Percentiles rank a stretch among this genome's conserved stretches.
phyloP scores from a whole-genome alignment of 1,140 invertebrate genomes.

The Piezodorus guildinii region DNA sequence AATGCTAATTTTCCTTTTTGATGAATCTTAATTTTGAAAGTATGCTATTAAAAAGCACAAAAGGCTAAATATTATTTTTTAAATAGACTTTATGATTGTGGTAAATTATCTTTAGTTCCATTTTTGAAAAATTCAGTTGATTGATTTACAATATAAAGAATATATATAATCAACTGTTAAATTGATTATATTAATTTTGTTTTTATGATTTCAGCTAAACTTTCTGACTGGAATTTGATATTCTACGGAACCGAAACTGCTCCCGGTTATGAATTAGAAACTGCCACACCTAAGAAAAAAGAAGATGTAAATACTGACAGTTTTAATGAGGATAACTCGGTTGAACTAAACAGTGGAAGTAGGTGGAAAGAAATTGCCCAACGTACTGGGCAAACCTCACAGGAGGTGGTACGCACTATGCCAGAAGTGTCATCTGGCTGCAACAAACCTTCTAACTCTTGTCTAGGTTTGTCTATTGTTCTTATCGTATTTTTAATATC shows the following conservation, averaged over 20 bases:
- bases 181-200: conserved; percentile 18
- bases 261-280: conserved; percentile 29
- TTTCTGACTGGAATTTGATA: conserved; percentile 43
- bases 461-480: conserved; percentile 29
- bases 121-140: too few relatives aligned
- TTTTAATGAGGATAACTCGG: conserved; percentile 1
- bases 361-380: conserved; percentile 19
- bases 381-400: conserved; percentile 22
- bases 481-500: conserved; percentile 25
- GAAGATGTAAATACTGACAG: background rate
- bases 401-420: conserved; percentile 17
- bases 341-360: background rate
- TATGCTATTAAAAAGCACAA: too few relatives aligned
- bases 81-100: too few relatives aligned
- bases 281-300: conserved; percentile 28
- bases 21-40: too few relatives aligned
- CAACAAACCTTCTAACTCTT: conserved; percentile 22
- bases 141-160: too few relatives aligned
- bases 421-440: conserved; percentile 22
- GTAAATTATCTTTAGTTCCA: too few relatives aligned
- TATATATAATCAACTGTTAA: too few relatives aligned
- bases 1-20: too few relatives aligned
- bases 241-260: conserved; percentile 45
- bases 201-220: conserved; percentile 34
- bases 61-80: too few relatives aligned